These are phyloP conservation scores for Acropora tenuis DNA, from an alignment of 64 coral and sea anemone genomes.

Conservation along the genomic window DNA sequence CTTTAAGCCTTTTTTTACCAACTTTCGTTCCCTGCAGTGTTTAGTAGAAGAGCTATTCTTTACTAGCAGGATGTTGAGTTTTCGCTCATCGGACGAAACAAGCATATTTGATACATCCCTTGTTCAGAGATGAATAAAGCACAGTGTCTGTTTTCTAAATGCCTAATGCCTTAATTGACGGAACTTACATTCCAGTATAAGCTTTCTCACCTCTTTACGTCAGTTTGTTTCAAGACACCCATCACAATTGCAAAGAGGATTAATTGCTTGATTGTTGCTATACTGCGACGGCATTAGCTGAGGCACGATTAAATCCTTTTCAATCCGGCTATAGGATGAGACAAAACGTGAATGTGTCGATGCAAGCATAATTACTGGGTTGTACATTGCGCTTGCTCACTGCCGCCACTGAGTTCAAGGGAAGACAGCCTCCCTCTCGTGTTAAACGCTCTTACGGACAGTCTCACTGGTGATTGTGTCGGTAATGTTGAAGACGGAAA, in stretches of 20 bases:
- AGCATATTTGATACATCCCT: background rate
- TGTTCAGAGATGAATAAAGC: background rate
- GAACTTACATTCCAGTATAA: background rate
- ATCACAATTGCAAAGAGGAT: slow-evolving; percentile 3
- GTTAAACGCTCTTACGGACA: too few species aligned
- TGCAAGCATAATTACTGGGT: too few species aligned
- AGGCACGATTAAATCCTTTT: background rate
- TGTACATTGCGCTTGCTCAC: too few species aligned
- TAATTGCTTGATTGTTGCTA: slow-evolving; percentile 16
- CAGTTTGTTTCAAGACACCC: background rate
- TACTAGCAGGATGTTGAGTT: background rate
- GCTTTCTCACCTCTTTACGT: background rate
- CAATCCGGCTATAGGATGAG: background rate
- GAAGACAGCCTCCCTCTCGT: too few species aligned
- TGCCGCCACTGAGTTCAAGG: too few species aligned
- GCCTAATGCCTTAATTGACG: background rate
- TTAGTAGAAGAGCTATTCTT: background rate
- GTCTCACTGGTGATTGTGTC: too few species aligned
- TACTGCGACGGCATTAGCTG: slow-evolving; percentile 16
- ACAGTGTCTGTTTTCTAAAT: slow-evolving; percentile 5
- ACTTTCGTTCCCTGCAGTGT: background rate
- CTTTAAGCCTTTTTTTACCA: background rate
- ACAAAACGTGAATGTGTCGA: background rate
- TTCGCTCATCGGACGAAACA: background rate
- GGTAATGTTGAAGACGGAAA: too few species aligned